Evolutionary conservation across 2,113 vertebrate species (phyloP).

Genomic region (Saccopteryx leptura): DNA sequence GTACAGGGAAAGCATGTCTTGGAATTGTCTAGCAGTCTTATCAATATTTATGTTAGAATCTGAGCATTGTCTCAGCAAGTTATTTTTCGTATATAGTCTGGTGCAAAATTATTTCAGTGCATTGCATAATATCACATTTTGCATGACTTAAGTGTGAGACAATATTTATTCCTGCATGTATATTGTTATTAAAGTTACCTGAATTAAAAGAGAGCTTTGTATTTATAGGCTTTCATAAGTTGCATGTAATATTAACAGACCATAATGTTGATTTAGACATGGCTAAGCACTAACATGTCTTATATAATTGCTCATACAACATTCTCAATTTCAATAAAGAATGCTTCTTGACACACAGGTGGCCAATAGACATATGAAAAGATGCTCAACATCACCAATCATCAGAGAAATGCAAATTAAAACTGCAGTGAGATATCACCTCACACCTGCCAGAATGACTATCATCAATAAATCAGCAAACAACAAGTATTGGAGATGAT

Average conservation of each 20-base stretch:
- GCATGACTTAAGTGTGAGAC: neutral
- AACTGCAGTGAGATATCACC: neutral
- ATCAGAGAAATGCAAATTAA: neutral
- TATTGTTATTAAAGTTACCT: slow-evolving; percentile 28
- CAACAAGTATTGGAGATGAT: neutral
- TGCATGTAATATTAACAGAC: neutral
- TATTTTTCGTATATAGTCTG: slow-evolving; percentile 22
- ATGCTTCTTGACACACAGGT: neutral
- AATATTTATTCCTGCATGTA: neutral
- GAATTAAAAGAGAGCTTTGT: neutral
- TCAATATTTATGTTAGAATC: slow-evolving; percentile 33
- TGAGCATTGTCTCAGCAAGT: neutral
- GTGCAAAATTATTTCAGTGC: slow-evolving; percentile 11
- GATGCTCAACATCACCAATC: neutral
- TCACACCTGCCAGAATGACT: neutral
- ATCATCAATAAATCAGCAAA: neutral
- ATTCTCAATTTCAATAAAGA: slow-evolving; percentile 55
- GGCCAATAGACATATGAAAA: neutral
- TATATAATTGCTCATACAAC: neutral
- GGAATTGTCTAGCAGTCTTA: neutral
- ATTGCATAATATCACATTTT: neutral
- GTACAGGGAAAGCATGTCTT: neutral
- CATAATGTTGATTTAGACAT: slow-evolving; percentile 42
- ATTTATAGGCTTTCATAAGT: neutral
- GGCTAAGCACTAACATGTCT: neutral